phyloP scores from a whole-genome alignment of 1,140 invertebrate genomes.

The Temnothorax curvispinosus region DNA sequence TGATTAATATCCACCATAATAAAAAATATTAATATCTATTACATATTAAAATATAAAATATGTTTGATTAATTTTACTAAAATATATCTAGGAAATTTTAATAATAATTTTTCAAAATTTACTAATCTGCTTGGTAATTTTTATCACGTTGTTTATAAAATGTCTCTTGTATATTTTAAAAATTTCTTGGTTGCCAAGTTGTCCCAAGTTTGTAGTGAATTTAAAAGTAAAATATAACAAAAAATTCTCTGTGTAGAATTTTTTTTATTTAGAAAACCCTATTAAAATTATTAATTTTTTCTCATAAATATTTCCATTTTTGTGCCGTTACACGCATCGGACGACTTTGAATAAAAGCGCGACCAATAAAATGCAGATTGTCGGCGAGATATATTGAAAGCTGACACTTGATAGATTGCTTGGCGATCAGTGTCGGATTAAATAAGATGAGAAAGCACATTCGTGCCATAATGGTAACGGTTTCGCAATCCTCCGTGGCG shows the following conservation, averaged over 20 bases:
- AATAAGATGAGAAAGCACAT: conserved; percentile 59
- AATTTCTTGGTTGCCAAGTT: no score
- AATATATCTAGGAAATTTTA: no score
- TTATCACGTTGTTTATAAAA: no score
- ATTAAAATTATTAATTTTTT: neutral
- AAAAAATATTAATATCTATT: no score
- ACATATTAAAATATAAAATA: no score
- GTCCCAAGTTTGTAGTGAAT: no score
- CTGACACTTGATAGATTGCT: conserved; percentile 59
- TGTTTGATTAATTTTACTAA: no score
- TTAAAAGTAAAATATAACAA: no score
- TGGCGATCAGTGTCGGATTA: conserved; percentile 59
- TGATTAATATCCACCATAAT: no score
- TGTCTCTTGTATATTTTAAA: no score
- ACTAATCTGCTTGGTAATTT: no score
- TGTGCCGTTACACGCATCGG: neutral
- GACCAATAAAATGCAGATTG: conserved; percentile 57
- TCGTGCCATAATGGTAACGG: conserved; percentile 50
- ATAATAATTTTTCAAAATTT: no score
- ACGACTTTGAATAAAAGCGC: conserved; percentile 38
- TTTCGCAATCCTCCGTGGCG: conserved; percentile 35
- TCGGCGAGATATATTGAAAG: conserved; percentile 52
- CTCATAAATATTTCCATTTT: neutral
- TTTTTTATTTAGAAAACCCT: neutral
- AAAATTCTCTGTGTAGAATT: neutral